These are phyloP conservation scores for Falco peregrinus DNA, from an alignment of 2,797 vertebrate species.

Conservation along the genomic window DNA sequence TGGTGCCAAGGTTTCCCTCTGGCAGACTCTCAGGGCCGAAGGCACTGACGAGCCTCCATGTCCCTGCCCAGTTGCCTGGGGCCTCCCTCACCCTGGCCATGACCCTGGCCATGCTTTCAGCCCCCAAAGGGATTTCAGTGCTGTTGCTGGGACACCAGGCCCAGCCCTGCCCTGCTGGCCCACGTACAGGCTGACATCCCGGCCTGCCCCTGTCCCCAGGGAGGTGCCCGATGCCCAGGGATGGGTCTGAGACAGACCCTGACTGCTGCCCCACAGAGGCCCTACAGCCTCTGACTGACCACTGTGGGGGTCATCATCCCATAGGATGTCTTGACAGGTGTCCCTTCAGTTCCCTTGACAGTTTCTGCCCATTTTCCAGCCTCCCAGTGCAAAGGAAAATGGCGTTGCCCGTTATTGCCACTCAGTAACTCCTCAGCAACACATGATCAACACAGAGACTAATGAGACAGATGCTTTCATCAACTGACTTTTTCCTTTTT, in stretches of 20 bases:
- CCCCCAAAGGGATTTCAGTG: not conserved
- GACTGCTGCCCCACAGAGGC: accelerated
- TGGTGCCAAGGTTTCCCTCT: not conserved
- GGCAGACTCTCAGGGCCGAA: not conserved
- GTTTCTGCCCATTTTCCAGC: not conserved
- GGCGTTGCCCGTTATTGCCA: accelerated
- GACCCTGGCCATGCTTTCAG: not conserved
- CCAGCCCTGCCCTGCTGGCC: not conserved
- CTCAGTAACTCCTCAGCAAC: not conserved
- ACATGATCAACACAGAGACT: accelerated
- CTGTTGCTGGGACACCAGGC: not conserved
- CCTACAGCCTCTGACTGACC: not conserved
- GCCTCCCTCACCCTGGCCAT: accelerated
- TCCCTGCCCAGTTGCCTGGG: accelerated
- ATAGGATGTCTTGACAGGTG: accelerated
- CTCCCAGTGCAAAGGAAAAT: not conserved
- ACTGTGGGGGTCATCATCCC: not conserved
- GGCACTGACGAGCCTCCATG: no score
- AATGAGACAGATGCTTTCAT: not conserved
- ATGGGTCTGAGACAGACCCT: not conserved
- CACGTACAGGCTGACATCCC: accelerated
- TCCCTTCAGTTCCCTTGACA: not conserved
- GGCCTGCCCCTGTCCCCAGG: not conserved
- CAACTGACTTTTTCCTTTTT: not conserved
- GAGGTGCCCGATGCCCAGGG: accelerated